These are phyloP conservation scores for Propithecus perrieri DNA, from an alignment of 2,797 vertebrate genomes.

Conservation along the genomic window DNA sequence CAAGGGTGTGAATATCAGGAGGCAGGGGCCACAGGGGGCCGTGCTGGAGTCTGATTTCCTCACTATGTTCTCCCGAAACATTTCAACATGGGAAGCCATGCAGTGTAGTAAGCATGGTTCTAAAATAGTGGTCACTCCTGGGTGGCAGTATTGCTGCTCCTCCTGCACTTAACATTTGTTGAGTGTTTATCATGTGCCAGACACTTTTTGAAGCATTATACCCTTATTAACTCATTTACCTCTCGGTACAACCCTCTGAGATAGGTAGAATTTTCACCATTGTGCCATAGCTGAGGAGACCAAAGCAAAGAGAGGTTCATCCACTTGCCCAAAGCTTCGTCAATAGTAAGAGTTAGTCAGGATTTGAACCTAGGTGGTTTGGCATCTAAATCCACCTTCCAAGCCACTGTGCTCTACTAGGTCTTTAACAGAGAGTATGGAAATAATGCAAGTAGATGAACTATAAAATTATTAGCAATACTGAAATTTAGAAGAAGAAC, in stretches of 20 bases:
- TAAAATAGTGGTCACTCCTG: background rate
- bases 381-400: background rate
- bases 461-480: background rate
- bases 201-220: no score
- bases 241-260: background rate
- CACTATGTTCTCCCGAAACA: background rate
- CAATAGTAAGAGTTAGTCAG: background rate
- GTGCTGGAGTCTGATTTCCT: background rate
- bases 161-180: no score
- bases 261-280: background rate
- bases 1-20: background rate
- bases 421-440: background rate
- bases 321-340: background rate
- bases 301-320: background rate
- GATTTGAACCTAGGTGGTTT: background rate
- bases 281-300: background rate
- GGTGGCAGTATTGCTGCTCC: rapidly evolving
- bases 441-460: background rate
- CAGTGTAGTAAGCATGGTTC: background rate
- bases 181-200: background rate
- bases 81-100: background rate
- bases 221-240: background rate
- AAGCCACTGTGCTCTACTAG: background rate
- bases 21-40: rapidly evolving
- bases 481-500: background rate